Evolutionary conservation across 2,113 vertebrate genomes (phyloP).

Genomic region (Pogona vitticeps): DNA sequence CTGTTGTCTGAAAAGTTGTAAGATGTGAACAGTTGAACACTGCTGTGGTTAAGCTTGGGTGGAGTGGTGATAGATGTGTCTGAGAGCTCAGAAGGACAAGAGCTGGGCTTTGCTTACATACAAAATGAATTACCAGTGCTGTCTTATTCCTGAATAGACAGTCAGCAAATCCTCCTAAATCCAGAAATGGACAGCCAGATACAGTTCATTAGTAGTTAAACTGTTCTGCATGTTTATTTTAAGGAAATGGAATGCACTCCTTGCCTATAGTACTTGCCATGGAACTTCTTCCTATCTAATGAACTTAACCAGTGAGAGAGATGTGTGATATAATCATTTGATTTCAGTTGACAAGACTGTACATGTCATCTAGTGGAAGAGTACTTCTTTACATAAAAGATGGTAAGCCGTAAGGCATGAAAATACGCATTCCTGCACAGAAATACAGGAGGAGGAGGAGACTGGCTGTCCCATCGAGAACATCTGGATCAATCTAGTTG

Average conservation of each 20-base stretch:
- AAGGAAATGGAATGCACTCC: background rate
- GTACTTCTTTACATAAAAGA: background rate
- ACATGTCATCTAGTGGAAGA: background rate
- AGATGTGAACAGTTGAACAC: background rate
- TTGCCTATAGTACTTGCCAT: background rate
- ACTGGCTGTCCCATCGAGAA: too few species aligned
- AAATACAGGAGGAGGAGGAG: too few species aligned
- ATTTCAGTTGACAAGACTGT: background rate
- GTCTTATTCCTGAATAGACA: background rate
- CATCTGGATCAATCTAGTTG: too few species aligned
- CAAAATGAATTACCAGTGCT: background rate
- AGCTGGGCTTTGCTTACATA: background rate
- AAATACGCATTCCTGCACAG: too few species aligned
- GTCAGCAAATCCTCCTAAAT: background rate
- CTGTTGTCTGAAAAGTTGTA: constrained; percentile 11
- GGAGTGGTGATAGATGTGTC: background rate
- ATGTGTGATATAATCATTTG: background rate
- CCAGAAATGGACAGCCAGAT: constrained; percentile 3
- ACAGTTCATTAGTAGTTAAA: background rate
- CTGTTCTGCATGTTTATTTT: background rate
- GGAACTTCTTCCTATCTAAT: background rate
- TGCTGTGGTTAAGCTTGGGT: background rate
- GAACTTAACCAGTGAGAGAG: background rate
- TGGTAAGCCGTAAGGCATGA: background rate
- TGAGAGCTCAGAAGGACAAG: background rate